Conservation (phyloP, 2,113 vertebrate genomes). For the Garra rufa region DNA sequence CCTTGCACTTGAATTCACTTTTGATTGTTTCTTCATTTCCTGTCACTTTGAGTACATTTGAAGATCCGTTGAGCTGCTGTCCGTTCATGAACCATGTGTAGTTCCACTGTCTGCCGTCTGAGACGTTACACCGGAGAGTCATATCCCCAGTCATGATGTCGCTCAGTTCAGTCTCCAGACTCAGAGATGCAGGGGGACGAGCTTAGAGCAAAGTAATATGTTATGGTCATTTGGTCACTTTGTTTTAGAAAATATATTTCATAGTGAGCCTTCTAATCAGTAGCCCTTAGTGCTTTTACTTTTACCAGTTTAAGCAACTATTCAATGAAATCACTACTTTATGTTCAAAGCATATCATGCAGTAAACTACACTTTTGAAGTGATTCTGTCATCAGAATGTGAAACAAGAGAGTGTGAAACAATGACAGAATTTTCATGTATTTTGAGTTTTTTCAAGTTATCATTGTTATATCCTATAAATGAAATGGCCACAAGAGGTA, state of each 20-base stretch:
- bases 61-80: accelerated
- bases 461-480: neutral
- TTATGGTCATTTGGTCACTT: neutral
- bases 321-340: neutral
- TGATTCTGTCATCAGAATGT: neutral
- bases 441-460: too few species aligned
- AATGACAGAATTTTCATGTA: too few species aligned
- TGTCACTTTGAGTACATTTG: constrained; percentile 47
- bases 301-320: neutral
- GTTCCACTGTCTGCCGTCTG: constrained; percentile 58
- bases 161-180: constrained; percentile 67
- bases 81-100: constrained; percentile 71
- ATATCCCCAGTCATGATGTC: constrained; percentile 72
- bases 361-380: neutral
- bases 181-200: constrained; percentile 60
- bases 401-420: too few species aligned
- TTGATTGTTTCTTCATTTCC: constrained; percentile 64
- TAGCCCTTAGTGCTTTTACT: neutral
- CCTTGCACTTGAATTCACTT: constrained; percentile 66
- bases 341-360: neutral
- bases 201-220: constrained; percentile 56
- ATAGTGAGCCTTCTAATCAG: neutral
- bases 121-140: constrained; percentile 67
- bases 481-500: neutral
- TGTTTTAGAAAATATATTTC: neutral